Evolutionary conservation across 2,797 vertebrate species (phyloP).

Genomic region (Nyctalus aviator): DNA sequence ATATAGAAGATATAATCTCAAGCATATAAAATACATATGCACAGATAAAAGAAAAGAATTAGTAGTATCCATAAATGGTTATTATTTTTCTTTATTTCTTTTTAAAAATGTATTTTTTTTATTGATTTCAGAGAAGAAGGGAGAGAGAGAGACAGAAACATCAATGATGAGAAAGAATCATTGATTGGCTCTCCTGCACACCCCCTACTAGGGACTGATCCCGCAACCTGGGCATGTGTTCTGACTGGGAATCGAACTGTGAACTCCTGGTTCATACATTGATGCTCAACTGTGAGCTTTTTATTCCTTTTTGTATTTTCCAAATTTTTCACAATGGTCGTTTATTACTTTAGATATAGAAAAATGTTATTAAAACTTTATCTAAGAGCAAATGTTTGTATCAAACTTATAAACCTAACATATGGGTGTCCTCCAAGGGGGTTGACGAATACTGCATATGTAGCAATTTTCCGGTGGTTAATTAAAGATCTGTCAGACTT

Average conservation of each 20-base stretch:
- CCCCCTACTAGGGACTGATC: too few relatives aligned
- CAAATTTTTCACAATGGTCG: conserved; percentile 17
- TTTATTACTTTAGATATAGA: conserved; percentile 56
- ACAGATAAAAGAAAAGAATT: conserved; percentile 40
- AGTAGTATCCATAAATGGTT: background rate
- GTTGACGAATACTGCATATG: background rate
- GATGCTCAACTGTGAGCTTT: background rate
- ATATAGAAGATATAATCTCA: conserved; percentile 12
- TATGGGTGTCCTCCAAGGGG: conserved; percentile 30
- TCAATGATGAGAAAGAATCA: too few relatives aligned
- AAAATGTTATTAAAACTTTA: conserved; percentile 69
- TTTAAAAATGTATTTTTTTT: background rate
- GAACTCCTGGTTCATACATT: too few relatives aligned
- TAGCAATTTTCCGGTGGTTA: background rate
- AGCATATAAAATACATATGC: conserved; percentile 5
- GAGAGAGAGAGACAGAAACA: too few relatives aligned
- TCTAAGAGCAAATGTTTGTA: conserved; percentile 59
- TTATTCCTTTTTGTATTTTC: conserved; percentile 53
- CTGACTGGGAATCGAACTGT: too few relatives aligned
- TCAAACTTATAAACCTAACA: conserved; percentile 55
- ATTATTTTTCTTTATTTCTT: conserved; percentile 58
- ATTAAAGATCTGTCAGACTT: conserved; percentile 1
- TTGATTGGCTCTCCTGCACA: too few relatives aligned
- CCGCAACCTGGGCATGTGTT: too few relatives aligned
- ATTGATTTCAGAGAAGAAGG: too few relatives aligned